Percentiles rank a stretch among this genome's conserved stretches.
Conservation (phyloP, 1,140 invertebrate genomes). For the Rhynchophorus ferrugineus region DNA sequence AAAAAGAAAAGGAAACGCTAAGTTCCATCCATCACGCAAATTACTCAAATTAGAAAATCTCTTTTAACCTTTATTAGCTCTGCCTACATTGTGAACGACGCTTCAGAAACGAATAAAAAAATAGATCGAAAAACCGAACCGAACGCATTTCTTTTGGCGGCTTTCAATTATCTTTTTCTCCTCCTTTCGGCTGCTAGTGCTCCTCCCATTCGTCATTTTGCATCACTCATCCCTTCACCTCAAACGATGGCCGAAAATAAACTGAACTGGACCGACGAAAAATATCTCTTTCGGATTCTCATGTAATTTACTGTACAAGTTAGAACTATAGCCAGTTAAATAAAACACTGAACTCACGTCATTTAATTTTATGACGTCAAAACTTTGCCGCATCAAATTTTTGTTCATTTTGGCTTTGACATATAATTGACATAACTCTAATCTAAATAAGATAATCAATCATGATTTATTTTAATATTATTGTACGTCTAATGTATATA, state of each 20-base stretch:
- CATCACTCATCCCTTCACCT: neutral
- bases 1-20: neutral
- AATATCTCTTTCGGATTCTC: neutral
- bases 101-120: no score
- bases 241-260: neutral
- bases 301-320: no score
- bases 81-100: slow-evolving; percentile 2
- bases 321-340: no score
- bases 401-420: no score
- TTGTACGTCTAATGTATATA: no score
- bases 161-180: slow-evolving; percentile 5
- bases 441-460: no score
- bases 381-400: no score
- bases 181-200: neutral
- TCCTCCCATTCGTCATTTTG: neutral
- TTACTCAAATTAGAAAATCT: slow-evolving; percentile 5
- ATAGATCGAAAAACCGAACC: slow-evolving; percentile 3
- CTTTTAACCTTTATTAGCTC: slow-evolving; percentile 3
- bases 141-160: slow-evolving; percentile 2
- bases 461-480: no score
- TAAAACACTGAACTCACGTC: no score
- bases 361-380: no score
- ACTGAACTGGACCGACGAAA: neutral
- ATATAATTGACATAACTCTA: no score
- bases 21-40: slow-evolving; percentile 3